These are phyloP conservation scores for Sylvietta virens DNA, from an alignment of 2,113 vertebrate species.

Conservation along the genomic window DNA sequence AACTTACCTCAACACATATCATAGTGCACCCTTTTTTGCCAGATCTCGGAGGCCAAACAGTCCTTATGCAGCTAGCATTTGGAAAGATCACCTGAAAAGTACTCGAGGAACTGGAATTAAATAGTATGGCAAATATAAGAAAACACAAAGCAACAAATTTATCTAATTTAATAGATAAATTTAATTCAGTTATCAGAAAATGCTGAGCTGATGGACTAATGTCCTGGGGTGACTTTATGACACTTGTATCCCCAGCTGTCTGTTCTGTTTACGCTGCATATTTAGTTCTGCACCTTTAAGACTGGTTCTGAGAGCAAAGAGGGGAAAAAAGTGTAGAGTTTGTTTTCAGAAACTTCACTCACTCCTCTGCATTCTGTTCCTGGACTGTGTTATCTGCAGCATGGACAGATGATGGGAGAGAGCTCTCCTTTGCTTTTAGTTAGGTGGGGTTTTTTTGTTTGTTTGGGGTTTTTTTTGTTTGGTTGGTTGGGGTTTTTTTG, in stretches of 20 bases:
- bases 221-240: not conserved
- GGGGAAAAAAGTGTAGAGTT: not conserved
- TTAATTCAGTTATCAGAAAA: not conserved
- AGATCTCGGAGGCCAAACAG: not conserved
- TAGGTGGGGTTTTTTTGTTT: not conserved
- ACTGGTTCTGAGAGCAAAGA: not conserved
- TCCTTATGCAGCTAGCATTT: not conserved
- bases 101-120: not conserved
- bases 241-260: not conserved
- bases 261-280: not conserved
- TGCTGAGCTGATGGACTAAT: not conserved
- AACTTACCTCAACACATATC: not conserved
- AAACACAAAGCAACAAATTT: not conserved
- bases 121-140: not conserved
- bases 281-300: not conserved
- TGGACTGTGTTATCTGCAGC: not conserved
- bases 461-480: too few relatives aligned
- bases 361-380: not conserved
- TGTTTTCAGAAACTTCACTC: not conserved
- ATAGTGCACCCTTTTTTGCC: not conserved
- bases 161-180: not conserved
- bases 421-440: not conserved
- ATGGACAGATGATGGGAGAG: not conserved
- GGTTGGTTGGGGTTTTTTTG: not conserved
- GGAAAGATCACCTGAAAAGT: not conserved